Conservation (phyloP, 2,113 vertebrate species). For the Salvator merianae region DNA sequence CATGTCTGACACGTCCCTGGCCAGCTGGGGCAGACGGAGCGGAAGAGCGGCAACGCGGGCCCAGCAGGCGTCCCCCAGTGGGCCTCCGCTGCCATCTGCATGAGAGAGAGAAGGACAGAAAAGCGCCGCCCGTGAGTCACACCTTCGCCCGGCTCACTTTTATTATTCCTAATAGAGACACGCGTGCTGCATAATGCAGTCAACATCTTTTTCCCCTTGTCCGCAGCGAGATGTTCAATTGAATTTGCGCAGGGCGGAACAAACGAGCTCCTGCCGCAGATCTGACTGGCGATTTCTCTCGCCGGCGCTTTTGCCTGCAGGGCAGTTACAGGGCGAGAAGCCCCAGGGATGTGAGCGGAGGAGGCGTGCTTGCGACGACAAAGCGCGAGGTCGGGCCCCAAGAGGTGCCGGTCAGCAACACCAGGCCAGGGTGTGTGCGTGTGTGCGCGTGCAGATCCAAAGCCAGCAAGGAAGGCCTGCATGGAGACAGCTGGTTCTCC, state of each 20-base stretch:
- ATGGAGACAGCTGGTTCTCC: no score
- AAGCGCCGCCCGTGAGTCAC: not conserved
- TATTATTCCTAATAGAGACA: constrained; percentile 8
- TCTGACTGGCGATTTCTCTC: not conserved
- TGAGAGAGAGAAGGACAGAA: not conserved
- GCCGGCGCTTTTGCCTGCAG: not conserved
- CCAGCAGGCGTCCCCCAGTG: not conserved
- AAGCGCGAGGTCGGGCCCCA: not conserved
- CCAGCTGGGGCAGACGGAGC: not conserved
- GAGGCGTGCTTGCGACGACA: not conserved
- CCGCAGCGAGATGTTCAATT: not conserved
- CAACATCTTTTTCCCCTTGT: not conserved
- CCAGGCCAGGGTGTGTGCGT: not conserved
- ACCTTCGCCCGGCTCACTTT: not conserved
- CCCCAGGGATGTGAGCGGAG: not conserved
- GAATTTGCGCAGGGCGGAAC: constrained; percentile 21
- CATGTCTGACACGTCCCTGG: no score
- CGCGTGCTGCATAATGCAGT: not conserved
- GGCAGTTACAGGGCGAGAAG: not conserved
- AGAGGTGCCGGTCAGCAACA: not conserved
- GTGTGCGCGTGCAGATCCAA: no score
- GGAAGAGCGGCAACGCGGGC: not conserved
- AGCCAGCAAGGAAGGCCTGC: not conserved
- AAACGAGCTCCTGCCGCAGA: not conserved
- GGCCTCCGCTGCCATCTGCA: not conserved